Percentiles rank a stretch among this genome's conserved stretches.
phyloP scores from a whole-genome alignment of 30 jellyfish, hydroid and myxozoan genomes.

The Aurelia sp. region DNA sequence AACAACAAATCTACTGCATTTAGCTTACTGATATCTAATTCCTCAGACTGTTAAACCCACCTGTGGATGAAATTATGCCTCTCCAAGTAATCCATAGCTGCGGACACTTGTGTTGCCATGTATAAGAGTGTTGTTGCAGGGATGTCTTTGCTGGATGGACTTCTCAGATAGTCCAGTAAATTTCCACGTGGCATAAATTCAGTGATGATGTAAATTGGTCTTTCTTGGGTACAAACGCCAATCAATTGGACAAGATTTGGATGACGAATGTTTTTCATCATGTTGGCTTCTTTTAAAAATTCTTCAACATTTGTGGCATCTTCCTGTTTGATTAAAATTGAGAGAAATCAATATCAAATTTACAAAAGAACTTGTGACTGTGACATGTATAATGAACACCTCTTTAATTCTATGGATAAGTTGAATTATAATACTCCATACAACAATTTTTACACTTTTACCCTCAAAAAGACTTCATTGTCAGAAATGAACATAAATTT shows the following conservation, averaged over 20 bases:
- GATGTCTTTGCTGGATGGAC: conserved; percentile 84
- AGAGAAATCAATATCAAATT: neutral
- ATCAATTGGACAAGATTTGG: conserved; percentile 87
- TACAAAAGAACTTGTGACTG: no score
- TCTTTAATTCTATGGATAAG: no score
- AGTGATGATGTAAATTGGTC: conserved; percentile 93
- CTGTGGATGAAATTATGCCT: conserved; percentile 81
- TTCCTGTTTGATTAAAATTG: conserved; percentile 58
- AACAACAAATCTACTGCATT: no score
- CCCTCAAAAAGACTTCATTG: no score
- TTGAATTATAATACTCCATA: no score
- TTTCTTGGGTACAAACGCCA: conserved; percentile 97
- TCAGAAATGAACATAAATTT: no score
- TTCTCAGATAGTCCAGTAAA: conserved; percentile 88
- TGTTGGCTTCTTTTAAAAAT: conserved; percentile 92
- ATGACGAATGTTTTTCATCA: conserved; percentile 92
- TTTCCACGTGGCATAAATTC: conserved; percentile 97
- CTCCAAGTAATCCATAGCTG: conserved; percentile 96
- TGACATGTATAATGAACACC: no score
- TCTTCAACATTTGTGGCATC: conserved; percentile 93
- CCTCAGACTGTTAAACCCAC: conserved; percentile 8
- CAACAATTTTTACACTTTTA: no score
- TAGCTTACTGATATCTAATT: no score
- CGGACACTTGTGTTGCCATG: conserved; percentile 98
- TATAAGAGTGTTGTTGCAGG: conserved; percentile 98